Evolutionary conservation across 1,140 invertebrate genomes (phyloP).

Genomic region (Danaus melanippus): DNA sequence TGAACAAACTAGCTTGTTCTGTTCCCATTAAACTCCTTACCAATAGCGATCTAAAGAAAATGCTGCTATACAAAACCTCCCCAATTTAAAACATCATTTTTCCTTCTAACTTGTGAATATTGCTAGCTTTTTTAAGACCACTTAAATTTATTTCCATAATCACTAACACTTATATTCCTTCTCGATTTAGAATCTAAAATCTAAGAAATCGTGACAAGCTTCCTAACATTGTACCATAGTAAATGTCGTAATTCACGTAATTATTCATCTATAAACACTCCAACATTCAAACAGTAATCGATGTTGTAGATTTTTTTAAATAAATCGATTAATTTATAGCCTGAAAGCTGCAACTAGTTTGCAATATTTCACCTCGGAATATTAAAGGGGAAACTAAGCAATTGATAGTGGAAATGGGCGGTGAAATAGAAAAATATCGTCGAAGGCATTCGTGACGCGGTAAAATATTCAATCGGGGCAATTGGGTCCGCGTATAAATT

Average conservation of each 20-base stretch:
- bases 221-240: too few relatives aligned
- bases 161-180: too few relatives aligned
- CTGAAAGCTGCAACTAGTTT: too few relatives aligned
- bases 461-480: slow-evolving; percentile 71
- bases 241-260: too few relatives aligned
- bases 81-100: background rate
- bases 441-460: slow-evolving; percentile 60
- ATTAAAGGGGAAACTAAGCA: slow-evolving; percentile 67
- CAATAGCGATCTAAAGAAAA: slow-evolving; percentile 11
- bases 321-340: too few relatives aligned
- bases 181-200: too few relatives aligned
- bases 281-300: too few relatives aligned
- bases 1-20: slow-evolving; percentile 23
- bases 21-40: slow-evolving; percentile 27
- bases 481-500: slow-evolving; percentile 69
- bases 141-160: too few relatives aligned
- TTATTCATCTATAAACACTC: too few relatives aligned
- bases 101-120: background rate
- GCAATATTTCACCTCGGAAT: slow-evolving; percentile 16
- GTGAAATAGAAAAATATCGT: slow-evolving; percentile 68
- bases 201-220: too few relatives aligned
- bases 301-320: too few relatives aligned
- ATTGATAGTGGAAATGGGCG: slow-evolving; percentile 67
- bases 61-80: slow-evolving; percentile 5
- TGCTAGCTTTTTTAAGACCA: too few relatives aligned